phyloP scores from a whole-genome alignment of 2,888 invertebrate species.

The Electrophaes corylata region DNA sequence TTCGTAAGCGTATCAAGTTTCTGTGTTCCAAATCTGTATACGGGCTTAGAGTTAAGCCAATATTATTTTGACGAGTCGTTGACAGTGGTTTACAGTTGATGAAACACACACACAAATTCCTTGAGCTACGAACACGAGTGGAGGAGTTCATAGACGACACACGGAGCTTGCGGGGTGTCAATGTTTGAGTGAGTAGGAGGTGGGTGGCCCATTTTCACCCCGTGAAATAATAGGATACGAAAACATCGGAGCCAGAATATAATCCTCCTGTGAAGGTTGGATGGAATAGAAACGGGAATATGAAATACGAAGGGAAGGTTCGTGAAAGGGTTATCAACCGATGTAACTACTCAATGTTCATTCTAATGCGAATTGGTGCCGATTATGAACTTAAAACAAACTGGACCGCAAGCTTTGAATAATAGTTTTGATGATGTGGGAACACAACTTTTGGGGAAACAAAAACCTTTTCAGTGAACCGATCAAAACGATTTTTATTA shows the following conservation, averaged over 20 bases:
- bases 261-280: slow-evolving; percentile 82
- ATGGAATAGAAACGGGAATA: slow-evolving; percentile 81
- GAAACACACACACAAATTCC: slow-evolving; percentile 70
- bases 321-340: slow-evolving; percentile 76
- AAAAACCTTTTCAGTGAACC: neutral
- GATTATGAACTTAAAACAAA: slow-evolving; percentile 29
- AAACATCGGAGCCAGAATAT: slow-evolving; percentile 83
- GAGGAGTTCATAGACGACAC: slow-evolving; percentile 50
- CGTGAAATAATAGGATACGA: slow-evolving; percentile 84
- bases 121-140: slow-evolving; percentile 51
- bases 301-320: slow-evolving; percentile 80
- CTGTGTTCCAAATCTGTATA: slow-evolving; percentile 64
- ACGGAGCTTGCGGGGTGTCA: slow-evolving; percentile 53
- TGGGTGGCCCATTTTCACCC: slow-evolving; percentile 83
- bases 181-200: slow-evolving; percentile 70
- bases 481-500: neutral
- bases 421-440: slow-evolving; percentile 17
- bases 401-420: slow-evolving; percentile 15
- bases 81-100: slow-evolving; percentile 82
- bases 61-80: slow-evolving; percentile 83
- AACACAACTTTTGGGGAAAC: neutral
- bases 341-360: slow-evolving; percentile 72
- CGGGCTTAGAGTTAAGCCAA: slow-evolving; percentile 75
- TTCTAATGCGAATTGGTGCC: slow-evolving; percentile 45
- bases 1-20: slow-evolving; percentile 73